Evolutionary conservation across 1,140 invertebrate genomes (phyloP).

Genomic region (Drosophila pachea): DNA sequence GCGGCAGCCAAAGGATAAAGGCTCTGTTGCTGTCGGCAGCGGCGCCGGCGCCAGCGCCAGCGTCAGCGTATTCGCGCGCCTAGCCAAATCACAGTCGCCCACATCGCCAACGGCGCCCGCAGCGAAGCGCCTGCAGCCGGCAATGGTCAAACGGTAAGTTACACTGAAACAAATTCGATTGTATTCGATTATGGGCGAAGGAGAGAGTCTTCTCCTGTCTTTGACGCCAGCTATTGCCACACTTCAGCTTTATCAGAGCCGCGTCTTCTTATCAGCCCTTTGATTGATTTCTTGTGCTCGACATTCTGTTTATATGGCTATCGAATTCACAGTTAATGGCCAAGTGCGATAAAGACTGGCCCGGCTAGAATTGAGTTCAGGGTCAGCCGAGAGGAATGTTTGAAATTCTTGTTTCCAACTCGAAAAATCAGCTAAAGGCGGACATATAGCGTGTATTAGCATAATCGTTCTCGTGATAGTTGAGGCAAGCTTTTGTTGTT

Average conservation of each 20-base stretch:
- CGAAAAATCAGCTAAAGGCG: too few relatives aligned
- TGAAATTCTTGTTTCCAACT: too few relatives aligned
- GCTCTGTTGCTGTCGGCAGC: slow-evolving; percentile 55
- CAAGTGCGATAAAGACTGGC: slow-evolving; percentile 25
- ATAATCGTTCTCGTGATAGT: too few relatives aligned
- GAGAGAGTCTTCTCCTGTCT: too few relatives aligned
- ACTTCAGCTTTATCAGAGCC: too few relatives aligned
- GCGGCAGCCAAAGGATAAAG: slow-evolving; percentile 75
- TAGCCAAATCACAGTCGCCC: slow-evolving; percentile 43
- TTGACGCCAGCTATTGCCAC: too few relatives aligned
- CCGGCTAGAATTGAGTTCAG: slow-evolving; percentile 54
- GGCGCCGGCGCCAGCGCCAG: slow-evolving; percentile 34
- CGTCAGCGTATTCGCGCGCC: slow-evolving; percentile 36
- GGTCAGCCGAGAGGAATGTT: slow-evolving; percentile 20
- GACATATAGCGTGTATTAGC: too few relatives aligned
- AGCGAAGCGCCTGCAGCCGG: slow-evolving; percentile 55
- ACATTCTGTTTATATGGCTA: slow-evolving; percentile 41
- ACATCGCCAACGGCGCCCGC: slow-evolving; percentile 44
- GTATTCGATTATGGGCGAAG: too few relatives aligned
- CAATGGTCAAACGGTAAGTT: slow-evolving; percentile 60
- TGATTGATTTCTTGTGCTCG: slow-evolving; percentile 58
- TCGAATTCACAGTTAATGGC: slow-evolving; percentile 32
- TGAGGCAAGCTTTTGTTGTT: neutral
- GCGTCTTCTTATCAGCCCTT: slow-evolving; percentile 30
- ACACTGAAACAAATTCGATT: neutral